Base-by-base conservation (phyloP, 30 jellyfish, hydroid and myxozoan genomes). In the Sanderia malayensis region DNA sequence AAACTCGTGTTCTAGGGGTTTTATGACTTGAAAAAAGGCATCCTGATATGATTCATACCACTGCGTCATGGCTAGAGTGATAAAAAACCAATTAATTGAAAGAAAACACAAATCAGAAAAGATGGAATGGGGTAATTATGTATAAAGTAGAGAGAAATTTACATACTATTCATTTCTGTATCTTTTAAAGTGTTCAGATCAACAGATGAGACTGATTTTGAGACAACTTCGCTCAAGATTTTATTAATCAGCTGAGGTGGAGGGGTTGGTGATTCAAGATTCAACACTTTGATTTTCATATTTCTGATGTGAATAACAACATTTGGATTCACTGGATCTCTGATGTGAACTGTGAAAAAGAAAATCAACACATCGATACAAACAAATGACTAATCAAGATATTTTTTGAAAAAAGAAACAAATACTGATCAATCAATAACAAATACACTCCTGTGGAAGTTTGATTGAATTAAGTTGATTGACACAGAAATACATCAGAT, bases 41-140 rank as follows among this genome's bases (percentile, higher is more conserved):
- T 89, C 93, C 15, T 94, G 83, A 64, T 84, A 92, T 4, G 98
- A 95, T 41, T 92, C 98, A 80, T 34, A 92, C 98, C 98, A 92
- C 0, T 95, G 96, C 1, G 96, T 80, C 2, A 77, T 32, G 17
- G 94, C 98, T 92, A 62, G 19, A 77, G 58, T 2, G 20, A 3
- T 4, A 55, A 7, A 55, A 55, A 55, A 55, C 6, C 31, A 55
- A 25, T 55, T 19, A 55, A n/a, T n/a, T n/a, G n/a, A n/a, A n/a
- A n/a, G n/a, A n/a, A n/a, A n/a, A n/a, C n/a, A n/a, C n/a, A n/a
- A n/a, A n/a, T n/a, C n/a, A n/a, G n/a, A n/a, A n/a, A n/a, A n/a
- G n/a, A n/a, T n/a, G n/a, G n/a, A n/a, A n/a, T n/a, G n/a, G n/a
- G n/a, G n/a, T n/a, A n/a, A n/a, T n/a, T n/a, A n/a, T n/a, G n/a